Conservation (phyloP, 2,888 invertebrate genomes). For the Eubasilissa splendida region DNA sequence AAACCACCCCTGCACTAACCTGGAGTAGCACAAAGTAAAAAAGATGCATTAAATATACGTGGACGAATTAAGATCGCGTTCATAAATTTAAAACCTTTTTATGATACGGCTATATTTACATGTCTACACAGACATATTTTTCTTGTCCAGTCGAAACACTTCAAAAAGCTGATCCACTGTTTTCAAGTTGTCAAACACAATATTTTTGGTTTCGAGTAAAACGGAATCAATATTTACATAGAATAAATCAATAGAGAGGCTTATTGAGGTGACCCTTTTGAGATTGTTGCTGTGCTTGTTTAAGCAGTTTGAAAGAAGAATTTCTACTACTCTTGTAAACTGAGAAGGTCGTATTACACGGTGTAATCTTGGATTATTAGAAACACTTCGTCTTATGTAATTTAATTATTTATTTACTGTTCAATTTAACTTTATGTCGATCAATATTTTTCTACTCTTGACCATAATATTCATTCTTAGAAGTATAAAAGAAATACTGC, state of each 20-base stretch:
- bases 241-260: neutral
- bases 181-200: neutral
- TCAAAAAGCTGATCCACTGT: constrained; percentile 1
- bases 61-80: neutral
- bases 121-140: neutral
- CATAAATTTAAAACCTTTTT: neutral
- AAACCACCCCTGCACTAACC: neutral
- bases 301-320: neutral
- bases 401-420: constrained; percentile 5
- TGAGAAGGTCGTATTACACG: constrained; percentile 25
- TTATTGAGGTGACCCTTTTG: neutral
- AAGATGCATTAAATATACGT: neutral
- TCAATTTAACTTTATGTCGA: too few relatives aligned
- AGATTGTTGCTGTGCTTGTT: neutral
- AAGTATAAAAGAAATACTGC: too few relatives aligned
- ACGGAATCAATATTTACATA: neutral
- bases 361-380: constrained; percentile 20
- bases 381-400: neutral
- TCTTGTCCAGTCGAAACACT: neutral
- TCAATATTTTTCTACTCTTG: too few relatives aligned
- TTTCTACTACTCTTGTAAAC: neutral
- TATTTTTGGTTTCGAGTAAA: neutral
- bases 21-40: neutral
- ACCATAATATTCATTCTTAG: too few relatives aligned
- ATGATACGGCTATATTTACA: neutral